phyloP scores from a whole-genome alignment of 92 coral and sea anemone species.

The Epizoanthus rinbou region DNA sequence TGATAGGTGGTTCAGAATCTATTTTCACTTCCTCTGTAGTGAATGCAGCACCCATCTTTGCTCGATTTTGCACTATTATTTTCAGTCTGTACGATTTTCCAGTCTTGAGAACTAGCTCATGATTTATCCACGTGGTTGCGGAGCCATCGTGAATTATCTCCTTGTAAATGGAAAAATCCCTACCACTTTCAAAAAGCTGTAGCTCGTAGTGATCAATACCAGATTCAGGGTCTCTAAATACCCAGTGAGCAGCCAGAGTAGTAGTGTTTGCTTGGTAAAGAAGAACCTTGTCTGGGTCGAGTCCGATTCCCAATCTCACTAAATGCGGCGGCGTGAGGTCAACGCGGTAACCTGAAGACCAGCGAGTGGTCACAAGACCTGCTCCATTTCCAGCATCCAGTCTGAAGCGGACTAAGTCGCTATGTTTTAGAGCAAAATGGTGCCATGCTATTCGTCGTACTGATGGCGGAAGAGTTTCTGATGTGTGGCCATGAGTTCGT shows the following conservation, averaged over 20 bases:
- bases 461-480: not conserved
- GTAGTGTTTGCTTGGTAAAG: not conserved
- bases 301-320: not conserved
- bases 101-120: not conserved
- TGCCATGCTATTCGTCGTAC: not conserved
- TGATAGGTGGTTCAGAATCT: not conserved
- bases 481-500: not conserved
- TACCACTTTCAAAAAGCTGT: not conserved
- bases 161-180: not conserved
- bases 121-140: not conserved
- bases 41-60: constrained; percentile 1
- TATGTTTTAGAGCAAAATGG: not conserved
- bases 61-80: not conserved
- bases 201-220: not conserved
- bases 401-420: not conserved
- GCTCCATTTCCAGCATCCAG: not conserved
- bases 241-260: not conserved
- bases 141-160: not conserved
- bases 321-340: not conserved
- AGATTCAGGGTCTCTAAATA: not conserved
- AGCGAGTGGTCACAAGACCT: not conserved
- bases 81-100: not conserved
- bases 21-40: not conserved
- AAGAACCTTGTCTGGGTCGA: not conserved
- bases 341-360: not conserved